Evolutionary conservation across 2,888 invertebrate genomes (phyloP), one percentile per base, ranked within the genome.

Genomic region (Miltochrista miniata): DNA sequence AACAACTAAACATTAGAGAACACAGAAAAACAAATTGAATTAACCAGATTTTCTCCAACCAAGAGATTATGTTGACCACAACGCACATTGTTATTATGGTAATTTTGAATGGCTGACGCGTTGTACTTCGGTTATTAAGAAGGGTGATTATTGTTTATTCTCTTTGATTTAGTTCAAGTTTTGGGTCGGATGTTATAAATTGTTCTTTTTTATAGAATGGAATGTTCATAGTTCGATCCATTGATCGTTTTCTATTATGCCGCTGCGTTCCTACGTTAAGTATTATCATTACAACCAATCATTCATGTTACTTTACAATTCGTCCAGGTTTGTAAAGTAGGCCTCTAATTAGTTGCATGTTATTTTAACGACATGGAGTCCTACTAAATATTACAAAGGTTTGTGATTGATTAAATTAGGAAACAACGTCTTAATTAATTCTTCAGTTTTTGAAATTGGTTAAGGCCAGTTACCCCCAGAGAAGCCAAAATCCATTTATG

Each of bases 21-120:
- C 61, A 64, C 61, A 61, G 64, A 69, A 68, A 72, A 72, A 72
- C 70, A 70, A 70, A 76, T 75, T 70, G 74, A 73, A 72, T 74
- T 73, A 76, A 72, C 68, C 60, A 70, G 69, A 61, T 74, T 75
- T 72, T 68, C 69, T 65, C 67, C 60, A 57, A 70, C 59, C 61
- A 59, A 59, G 57, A 62, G 70, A 71, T 69, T 54, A 68, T 58
- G 62, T 62, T 53, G 56, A 47, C 59, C 59, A 35, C 58, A 48
- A 39, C 45, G 35, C 2, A 44, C 50, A 51, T 46, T 66, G 59
- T 63, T 61, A 66, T 68, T 61, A 66, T 63, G 51, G 39, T 62
- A 62, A 69, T 59, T 54, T 45, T 48, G 45, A 12, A 56, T 11
- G 14, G 43, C 46, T 61, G 56, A 68, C 38, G 35, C 13, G 11